phyloP scores from a whole-genome alignment of 2,113 vertebrate species.

The Burhinus bistriatus region DNA sequence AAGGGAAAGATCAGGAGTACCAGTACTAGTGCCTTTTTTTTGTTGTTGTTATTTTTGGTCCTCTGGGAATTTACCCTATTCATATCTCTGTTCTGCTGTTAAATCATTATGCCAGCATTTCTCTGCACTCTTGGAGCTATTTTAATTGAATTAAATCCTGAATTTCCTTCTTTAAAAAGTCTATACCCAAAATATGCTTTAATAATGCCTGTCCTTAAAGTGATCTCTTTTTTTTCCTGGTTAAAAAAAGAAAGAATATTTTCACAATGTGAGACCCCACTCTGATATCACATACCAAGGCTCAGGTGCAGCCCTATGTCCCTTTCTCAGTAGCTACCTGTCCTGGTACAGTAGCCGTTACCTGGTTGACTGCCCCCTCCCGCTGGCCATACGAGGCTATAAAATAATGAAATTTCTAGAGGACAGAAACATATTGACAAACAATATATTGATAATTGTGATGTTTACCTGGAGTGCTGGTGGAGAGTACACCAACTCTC shows the following conservation, averaged over 20 bases:
- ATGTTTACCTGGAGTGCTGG: background rate
- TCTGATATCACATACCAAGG: background rate
- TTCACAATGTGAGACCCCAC: background rate
- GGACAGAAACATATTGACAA: background rate
- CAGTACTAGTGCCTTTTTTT: too few species aligned
- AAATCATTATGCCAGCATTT: background rate
- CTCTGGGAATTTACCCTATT: background rate
- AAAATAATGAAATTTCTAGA: background rate
- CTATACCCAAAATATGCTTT: background rate
- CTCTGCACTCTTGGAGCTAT: background rate
- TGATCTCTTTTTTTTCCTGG: too few species aligned
- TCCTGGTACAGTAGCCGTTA: background rate
- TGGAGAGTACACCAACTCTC: background rate
- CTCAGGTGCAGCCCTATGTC: background rate
- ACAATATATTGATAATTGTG: background rate
- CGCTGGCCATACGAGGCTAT: background rate
- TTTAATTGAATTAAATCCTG: background rate
- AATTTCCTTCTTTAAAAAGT: background rate
- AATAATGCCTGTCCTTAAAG: background rate
- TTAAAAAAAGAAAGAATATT: background rate
- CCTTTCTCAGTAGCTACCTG: background rate
- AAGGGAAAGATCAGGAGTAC: background rate
- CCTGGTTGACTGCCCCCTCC: background rate
- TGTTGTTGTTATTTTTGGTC: too few species aligned
- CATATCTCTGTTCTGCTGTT: background rate